Evolutionary conservation across 1,140 invertebrate genomes (phyloP).

Genomic region (Adoxophyes honmai): DNA sequence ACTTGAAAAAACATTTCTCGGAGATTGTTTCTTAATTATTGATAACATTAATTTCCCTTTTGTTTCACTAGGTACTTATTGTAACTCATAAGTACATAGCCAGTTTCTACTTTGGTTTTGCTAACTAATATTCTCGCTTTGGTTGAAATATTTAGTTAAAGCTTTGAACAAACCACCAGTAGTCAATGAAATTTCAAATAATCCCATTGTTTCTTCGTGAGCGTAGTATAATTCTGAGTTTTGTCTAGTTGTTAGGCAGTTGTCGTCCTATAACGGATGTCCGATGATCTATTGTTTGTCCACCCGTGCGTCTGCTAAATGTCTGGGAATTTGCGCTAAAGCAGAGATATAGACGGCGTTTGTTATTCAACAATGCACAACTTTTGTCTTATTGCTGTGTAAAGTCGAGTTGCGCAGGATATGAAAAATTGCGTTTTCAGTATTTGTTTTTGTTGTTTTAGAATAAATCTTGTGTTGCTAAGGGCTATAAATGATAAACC

Average conservation of each 20-base stretch:
- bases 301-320: conserved; percentile 33
- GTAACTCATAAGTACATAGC: no score
- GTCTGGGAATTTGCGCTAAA: conserved; percentile 48
- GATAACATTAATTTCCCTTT: background rate
- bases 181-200: conserved; percentile 11
- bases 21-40: background rate
- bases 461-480: no score
- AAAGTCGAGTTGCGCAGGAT: no score
- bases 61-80: background rate
- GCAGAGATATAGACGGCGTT: conserved; percentile 21
- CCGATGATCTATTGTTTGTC: conserved; percentile 63
- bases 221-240: conserved; percentile 16
- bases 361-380: conserved; percentile 9
- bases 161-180: no score
- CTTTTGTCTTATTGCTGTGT: background rate
- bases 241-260: conserved; percentile 52
- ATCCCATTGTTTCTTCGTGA: background rate
- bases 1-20: background rate
- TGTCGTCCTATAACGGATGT: conserved; percentile 55
- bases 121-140: no score
- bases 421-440: no score
- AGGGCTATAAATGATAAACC: no score
- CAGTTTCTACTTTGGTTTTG: no score
- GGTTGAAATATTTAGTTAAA: no score
- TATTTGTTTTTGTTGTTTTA: no score